phyloP scores from a whole-genome alignment of 2,113 vertebrate genomes.

The Noctilio leporinus region DNA sequence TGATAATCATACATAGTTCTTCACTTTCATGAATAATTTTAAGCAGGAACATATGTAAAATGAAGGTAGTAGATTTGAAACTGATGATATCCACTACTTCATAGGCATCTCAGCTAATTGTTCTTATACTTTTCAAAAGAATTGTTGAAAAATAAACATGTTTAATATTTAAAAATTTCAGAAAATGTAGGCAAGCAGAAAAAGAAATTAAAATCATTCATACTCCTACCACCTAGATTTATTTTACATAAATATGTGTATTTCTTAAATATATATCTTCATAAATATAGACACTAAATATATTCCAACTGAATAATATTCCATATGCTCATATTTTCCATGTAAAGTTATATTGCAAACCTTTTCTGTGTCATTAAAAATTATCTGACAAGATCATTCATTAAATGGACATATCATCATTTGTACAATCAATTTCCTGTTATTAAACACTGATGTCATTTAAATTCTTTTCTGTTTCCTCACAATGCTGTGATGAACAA shows the following conservation, averaged over 20 bases:
- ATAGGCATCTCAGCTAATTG: neutral
- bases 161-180: neutral
- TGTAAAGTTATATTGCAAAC: neutral
- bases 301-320: neutral
- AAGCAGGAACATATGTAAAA: neutral
- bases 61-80: neutral
- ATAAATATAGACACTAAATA: neutral
- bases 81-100: neutral
- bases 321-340: neutral
- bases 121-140: neutral
- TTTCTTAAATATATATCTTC: neutral
- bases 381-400: neutral
- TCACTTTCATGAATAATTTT: neutral
- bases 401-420: neutral
- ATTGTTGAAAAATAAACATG: neutral
- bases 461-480: neutral
- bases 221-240: neutral
- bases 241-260: neutral
- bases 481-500: neutral
- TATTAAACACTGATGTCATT: neutral
- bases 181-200: neutral
- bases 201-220: neutral
- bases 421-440: neutral
- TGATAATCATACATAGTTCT: neutral
- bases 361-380: neutral